Evolutionary conservation across 1,140 invertebrate species (phyloP), one percentile per base, ranked within the genome.

Genomic region (Pogonomyrmex californicus): DNA sequence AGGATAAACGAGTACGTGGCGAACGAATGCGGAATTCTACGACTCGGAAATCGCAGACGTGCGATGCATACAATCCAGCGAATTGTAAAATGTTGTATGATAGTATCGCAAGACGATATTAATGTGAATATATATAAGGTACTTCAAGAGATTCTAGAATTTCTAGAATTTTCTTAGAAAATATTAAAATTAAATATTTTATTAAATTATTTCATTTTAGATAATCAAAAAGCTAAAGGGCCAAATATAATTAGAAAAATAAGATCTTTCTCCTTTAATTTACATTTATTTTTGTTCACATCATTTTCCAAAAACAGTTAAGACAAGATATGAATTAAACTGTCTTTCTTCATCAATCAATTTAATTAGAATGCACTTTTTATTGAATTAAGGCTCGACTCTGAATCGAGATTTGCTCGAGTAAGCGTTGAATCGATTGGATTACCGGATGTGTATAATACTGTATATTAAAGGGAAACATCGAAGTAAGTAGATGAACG

Each of bases 81-180:
- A 56, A 47, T 9, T 44, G 38, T 47, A 79, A 88, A 85, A 78
- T 36, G 78, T 41, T 23, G n/a, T 58, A 83, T 38, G 30, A 66
- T 49, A 85, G 85, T 70, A 76, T 85, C 56, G 51, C 38, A 54
- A 66, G 60, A 30, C 30, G 10, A 38, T 30, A 47, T 51, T 56
- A 49, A 17, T 33, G 6, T 58, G 12, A 62, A 49, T 76, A n/a
- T 12, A 71, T 23, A 56, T 47, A 75, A 33, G n/a, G 30, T 30
- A 9, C 23, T 54, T 75, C n/a, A 4, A 1, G 12, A 56, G 23
- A n/a, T n/a, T n/a, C n/a, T n/a, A 2, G 2, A 4, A 30, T 58
- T 41, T 60, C 7, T 41, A 41, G 6, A 58, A n/a, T 41, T 58
- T 30, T 1, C 9, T 76, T 60, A 9, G 36, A 75, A 75, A 75